Conservation (phyloP, 2,797 vertebrate genomes). For the Syndactyla subalaris region DNA sequence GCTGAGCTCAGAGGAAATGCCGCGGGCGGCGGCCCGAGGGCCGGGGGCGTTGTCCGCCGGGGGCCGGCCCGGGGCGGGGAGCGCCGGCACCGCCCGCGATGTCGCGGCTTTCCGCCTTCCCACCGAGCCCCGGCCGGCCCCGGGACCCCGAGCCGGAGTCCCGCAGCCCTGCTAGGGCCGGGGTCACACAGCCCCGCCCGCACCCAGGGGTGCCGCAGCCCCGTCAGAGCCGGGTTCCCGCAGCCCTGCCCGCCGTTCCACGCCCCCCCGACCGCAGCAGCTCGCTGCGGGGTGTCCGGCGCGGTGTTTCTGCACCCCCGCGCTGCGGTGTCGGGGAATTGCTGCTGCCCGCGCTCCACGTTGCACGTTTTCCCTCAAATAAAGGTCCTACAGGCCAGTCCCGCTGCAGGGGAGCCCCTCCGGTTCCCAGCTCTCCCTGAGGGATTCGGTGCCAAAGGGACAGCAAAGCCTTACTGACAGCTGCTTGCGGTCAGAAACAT, state of each 20-base stretch:
- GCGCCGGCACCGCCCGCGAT: neutral
- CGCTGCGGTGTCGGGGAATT: neutral
- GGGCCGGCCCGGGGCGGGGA: constrained; percentile 31
- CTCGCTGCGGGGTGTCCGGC: accelerated
- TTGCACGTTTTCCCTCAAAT: neutral
- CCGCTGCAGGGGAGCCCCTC: accelerated
- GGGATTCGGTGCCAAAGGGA: no score
- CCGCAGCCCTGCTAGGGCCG: no score
- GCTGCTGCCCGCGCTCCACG: neutral
- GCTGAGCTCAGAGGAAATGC: constrained; percentile 29
- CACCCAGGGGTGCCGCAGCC: no score
- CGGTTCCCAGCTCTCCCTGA: neutral
- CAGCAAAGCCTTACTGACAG: accelerated
- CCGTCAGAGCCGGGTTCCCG: no score
- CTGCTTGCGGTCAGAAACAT: neutral
- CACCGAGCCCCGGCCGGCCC: neutral
- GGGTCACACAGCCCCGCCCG: no score
- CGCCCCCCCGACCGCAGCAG: accelerated
- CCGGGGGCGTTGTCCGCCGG: constrained; percentile 13
- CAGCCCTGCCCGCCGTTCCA: no score
- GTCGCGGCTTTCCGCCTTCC: neutral
- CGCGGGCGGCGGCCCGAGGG: constrained; percentile 12
- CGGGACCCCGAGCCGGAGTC: no score
- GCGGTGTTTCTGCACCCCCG: neutral
- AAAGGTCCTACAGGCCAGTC: no score